These are phyloP conservation scores for Meteorus cinctellus DNA, from an alignment of 2,888 invertebrate genomes.

Conservation along the genomic window DNA sequence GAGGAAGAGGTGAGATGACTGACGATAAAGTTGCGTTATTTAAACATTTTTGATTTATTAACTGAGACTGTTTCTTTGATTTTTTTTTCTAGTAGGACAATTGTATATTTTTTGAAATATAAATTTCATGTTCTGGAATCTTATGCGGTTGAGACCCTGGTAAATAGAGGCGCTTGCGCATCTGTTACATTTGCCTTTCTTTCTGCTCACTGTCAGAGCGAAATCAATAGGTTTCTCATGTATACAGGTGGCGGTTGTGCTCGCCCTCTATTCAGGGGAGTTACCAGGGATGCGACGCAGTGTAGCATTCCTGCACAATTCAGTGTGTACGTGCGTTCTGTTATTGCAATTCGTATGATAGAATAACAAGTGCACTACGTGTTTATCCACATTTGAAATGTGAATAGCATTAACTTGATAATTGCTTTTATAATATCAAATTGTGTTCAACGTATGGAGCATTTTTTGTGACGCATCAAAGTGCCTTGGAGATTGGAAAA, in stretches of 20 bases:
- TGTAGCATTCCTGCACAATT: constrained; percentile 24
- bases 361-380: neutral
- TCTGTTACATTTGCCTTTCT: constrained; percentile 18
- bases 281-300: constrained; percentile 26
- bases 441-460: neutral
- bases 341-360: neutral
- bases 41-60: neutral
- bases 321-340: neutral
- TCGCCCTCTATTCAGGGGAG: neutral
- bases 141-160: neutral
- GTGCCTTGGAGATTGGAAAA: neutral
- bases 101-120: neutral
- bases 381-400: neutral
- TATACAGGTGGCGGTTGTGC: constrained; percentile 42
- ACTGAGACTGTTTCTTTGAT: neutral
- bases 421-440: neutral
- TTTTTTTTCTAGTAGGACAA: constrained; percentile 12
- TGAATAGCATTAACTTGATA: neutral
- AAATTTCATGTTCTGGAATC: neutral
- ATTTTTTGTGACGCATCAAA: neutral
- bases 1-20: constrained; percentile 66
- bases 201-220: constrained; percentile 23
- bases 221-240: constrained; percentile 35
- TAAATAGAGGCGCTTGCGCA: constrained; percentile 18
- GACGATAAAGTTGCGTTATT: neutral